phyloP scores from a whole-genome alignment of 1,140 invertebrate species.

The Hylyphantes graminicola region DNA sequence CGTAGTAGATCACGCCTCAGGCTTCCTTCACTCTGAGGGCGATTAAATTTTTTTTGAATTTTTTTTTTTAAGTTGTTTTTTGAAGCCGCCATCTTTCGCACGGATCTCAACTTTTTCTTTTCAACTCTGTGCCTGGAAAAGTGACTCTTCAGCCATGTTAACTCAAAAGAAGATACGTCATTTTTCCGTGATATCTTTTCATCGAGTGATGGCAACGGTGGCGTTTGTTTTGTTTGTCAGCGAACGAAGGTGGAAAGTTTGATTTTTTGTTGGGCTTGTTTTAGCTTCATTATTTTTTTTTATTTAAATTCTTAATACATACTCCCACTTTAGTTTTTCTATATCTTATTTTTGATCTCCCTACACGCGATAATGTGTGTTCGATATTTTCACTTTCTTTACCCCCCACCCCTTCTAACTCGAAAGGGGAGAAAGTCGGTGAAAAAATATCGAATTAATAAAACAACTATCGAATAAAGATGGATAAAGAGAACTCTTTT shows the following conservation, averaged over 20 bases:
- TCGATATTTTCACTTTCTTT: too few species aligned
- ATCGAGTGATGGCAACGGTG: conserved; percentile 11
- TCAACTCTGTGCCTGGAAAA: neutral
- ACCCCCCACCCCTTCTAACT: too few species aligned
- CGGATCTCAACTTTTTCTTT: conserved; percentile 11
- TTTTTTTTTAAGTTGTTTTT: conserved; percentile 19
- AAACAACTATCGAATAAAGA: too few species aligned
- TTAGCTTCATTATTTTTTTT: neutral
- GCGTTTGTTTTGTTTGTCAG: conserved; percentile 57
- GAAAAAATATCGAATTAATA: too few species aligned
- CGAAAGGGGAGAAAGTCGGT: too few species aligned
- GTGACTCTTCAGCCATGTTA: too few species aligned
- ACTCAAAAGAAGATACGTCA: too few species aligned
- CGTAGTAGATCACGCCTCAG: conserved; percentile 24
- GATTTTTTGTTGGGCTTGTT: conserved; percentile 11
- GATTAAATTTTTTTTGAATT: conserved; percentile 43
- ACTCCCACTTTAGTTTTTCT: neutral
- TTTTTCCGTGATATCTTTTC: too few species aligned
- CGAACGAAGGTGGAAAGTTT: neutral
- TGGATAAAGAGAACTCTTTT: too few species aligned
- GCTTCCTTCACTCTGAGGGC: conserved; percentile 34
- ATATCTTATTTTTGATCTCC: too few species aligned
- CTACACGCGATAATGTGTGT: too few species aligned
- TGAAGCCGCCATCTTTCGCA: conserved; percentile 44
- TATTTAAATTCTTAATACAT: neutral